Conservation (phyloP, 2,113 vertebrate species). For the Marmota monax region DNA sequence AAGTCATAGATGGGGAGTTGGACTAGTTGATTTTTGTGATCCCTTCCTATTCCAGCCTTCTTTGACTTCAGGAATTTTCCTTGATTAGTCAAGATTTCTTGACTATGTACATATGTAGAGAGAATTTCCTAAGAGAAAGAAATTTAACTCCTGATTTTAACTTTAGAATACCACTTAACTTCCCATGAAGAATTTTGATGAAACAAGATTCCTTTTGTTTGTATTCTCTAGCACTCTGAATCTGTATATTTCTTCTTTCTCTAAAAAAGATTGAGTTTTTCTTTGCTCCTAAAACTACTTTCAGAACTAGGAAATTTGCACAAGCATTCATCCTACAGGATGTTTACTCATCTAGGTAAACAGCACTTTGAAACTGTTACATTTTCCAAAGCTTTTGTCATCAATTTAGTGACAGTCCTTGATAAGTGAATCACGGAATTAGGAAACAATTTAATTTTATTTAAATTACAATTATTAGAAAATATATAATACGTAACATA, state of each 20-base stretch:
- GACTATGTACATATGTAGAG: not conserved
- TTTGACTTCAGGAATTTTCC: not conserved
- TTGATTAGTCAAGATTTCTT: not conserved
- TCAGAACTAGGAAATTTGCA: constrained; percentile 30
- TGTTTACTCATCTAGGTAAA: not conserved
- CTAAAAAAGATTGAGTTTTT: constrained; percentile 26
- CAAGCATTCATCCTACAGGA: not conserved
- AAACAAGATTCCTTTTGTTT: not conserved
- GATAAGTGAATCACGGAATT: not conserved
- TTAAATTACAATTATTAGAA: constrained; percentile 42
- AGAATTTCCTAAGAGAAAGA: not conserved
- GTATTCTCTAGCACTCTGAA: constrained; percentile 4
- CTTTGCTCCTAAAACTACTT: not conserved
- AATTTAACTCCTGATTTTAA: constrained; percentile 17
- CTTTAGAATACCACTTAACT: not conserved
- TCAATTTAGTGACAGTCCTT: not conserved
- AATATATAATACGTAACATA: not conserved
- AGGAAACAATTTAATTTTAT: constrained; percentile 40
- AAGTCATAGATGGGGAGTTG: not conserved
- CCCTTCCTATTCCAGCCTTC: not conserved
- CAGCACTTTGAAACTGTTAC: not conserved
- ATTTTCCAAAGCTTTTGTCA: constrained; percentile 2
- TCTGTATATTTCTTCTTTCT: not conserved
- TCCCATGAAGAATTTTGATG: not conserved
- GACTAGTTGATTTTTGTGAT: constrained; percentile 13